A percentile compares a stretch with the other conserved stretches of the same genome.
phyloP scores from a whole-genome alignment of 64 coral and sea anemone genomes.

The Hydrozoanthus tunicans region DNA sequence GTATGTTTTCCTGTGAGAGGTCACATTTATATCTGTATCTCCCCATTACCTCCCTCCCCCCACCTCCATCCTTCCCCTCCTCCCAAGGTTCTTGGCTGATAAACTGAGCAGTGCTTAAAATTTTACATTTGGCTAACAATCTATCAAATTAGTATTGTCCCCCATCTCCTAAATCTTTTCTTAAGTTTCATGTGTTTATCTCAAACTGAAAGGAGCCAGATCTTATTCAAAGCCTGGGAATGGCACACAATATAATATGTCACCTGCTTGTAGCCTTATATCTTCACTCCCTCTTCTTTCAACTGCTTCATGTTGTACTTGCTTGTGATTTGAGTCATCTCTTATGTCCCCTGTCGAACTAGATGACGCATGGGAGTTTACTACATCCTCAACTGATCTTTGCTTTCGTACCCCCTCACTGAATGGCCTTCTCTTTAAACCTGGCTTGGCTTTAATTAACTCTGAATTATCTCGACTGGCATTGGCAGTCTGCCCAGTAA shows the following conservation, averaged over 20 bases:
- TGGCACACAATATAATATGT: not conserved
- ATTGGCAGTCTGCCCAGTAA: slow-evolving; percentile 1
- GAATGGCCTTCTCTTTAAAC: slow-evolving; percentile 48
- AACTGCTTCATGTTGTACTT: not conserved
- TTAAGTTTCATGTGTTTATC: not conserved
- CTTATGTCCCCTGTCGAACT: slow-evolving; percentile 21
- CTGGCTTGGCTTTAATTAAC: slow-evolving; percentile 22
- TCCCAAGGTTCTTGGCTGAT: too few relatives aligned
- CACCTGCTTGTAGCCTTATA: slow-evolving; percentile 62
- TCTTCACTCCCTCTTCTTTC: slow-evolving; percentile 90
- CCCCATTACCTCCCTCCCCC: too few relatives aligned
- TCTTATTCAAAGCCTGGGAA: not conserved
- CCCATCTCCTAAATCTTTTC: too few relatives aligned
- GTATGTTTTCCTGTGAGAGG: too few relatives aligned
- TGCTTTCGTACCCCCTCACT: slow-evolving; percentile 79
- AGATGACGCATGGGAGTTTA: slow-evolving; percentile 5
- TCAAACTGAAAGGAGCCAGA: not conserved
- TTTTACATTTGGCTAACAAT: too few relatives aligned
- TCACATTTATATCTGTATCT: too few relatives aligned
- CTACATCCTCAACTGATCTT: not conserved
- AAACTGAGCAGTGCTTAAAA: too few relatives aligned
- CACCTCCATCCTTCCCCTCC: too few relatives aligned
- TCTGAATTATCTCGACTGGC: slow-evolving; percentile 5
- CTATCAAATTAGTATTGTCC: too few relatives aligned
- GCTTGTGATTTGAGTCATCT: slow-evolving; percentile 17